Percentiles rank a stretch among this genome's conserved stretches.
phyloP scores from a whole-genome alignment of 2,797 vertebrate species.

The Phaenicophaeus curvirostris region DNA sequence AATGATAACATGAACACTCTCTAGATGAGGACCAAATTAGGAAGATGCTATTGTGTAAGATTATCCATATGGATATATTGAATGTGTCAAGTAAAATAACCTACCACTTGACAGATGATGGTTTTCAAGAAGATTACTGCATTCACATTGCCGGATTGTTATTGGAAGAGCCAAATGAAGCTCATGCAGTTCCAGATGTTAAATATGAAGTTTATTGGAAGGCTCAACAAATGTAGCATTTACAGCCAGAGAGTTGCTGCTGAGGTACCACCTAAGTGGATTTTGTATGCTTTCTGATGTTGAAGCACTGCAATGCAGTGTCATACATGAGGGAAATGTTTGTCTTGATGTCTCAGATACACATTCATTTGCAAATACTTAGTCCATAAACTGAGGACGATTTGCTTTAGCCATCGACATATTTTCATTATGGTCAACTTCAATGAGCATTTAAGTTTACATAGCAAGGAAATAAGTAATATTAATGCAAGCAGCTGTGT shows the following conservation, averaged over 20 bases:
- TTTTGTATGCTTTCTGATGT: neutral
- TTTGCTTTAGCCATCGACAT: neutral
- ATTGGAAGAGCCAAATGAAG: neutral
- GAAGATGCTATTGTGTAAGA: neutral
- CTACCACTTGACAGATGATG: neutral
- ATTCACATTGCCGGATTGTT: neutral
- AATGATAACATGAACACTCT: neutral
- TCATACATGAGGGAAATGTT: neutral
- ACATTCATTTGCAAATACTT: neutral
- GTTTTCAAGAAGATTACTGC: neutral
- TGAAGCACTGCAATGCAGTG: neutral
- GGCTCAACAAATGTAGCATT: neutral
- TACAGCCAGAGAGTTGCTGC: neutral
- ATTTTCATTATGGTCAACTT: neutral
- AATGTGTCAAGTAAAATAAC: neutral
- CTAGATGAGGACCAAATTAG: neutral
- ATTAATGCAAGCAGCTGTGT: neutral
- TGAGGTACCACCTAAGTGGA: neutral
- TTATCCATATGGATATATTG: neutral
- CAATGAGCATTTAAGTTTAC: neutral
- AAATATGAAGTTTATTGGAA: neutral
- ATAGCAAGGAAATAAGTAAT: neutral
- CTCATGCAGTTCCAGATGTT: neutral
- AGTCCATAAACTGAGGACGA: neutral
- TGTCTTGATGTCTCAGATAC: neutral